Base-by-base conservation (phyloP, 2,113 vertebrate species). In the Formicarius rufipectus region DNA sequence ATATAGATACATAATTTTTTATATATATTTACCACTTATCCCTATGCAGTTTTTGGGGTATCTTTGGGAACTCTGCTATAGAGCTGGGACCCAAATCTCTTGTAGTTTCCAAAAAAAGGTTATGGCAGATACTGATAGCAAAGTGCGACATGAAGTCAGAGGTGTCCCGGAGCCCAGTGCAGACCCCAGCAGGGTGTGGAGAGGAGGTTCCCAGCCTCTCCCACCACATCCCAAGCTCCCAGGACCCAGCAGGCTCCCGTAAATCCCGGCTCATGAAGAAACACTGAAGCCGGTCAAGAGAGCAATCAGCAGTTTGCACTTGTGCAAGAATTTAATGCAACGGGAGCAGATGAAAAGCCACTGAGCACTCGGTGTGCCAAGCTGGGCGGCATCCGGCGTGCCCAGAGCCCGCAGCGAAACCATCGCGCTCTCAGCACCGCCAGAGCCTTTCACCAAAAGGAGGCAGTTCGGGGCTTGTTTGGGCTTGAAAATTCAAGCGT, bases 101-200 rank as follows among this genome's bases (percentile, higher is more conserved):
- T 17, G 24, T 10, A 62, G 30, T 53, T 75, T 74, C 47, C 1
- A 84, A 53, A 75, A 58, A 45, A n/a, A 53, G 10, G 30, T 84
- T 68, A 42, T 2, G 6, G 87, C 76, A 86, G 40, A 47, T 7
- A 37, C 76, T 3, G 6, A 52, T 0, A 7, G 22, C 72, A 79
- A 82, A 79, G 47, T 55, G 42, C 0, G 0, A 37, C 1, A 5
- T 1, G 4, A 52, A 84, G n/a, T 31, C 2, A 0, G 69, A 35
- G 66, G 78, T 40, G 4, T 5, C 42, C 67, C 1, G 2, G 80
- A 78, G 27, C 33, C 12, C 6, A 3, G 39, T 0, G 6, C 1
- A 2, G 63, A 81, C 63, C 40, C 25, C 11, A 2, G 45, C 58
- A 40, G 40, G 31, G 55, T 49, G 18, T 49, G 39, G 52, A 56